Percentiles rank a stretch among this genome's conserved stretches.
Conservation (phyloP, 2,888 invertebrate species). For the Aporophyla lueneburgensis region DNA sequence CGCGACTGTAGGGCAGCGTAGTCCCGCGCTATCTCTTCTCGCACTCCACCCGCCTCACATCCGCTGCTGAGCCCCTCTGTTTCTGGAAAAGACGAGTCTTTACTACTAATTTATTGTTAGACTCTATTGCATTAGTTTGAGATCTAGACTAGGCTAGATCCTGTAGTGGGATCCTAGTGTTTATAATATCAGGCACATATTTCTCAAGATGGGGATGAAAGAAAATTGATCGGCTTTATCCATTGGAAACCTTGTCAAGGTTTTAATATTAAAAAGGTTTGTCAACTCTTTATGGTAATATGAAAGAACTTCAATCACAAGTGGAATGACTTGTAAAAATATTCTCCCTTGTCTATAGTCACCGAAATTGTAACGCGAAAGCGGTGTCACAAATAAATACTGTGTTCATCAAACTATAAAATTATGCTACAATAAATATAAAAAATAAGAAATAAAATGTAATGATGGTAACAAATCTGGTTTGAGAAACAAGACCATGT, state of each 20-base stretch:
- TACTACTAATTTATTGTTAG: not conserved
- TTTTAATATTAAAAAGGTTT: not conserved
- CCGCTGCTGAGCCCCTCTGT: slow-evolving; percentile 88
- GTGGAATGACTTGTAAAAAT: not conserved
- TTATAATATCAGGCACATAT: not conserved
- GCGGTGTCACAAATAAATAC: slow-evolving; percentile 2
- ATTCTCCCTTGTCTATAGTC: slow-evolving; percentile 7
- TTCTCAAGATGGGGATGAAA: not conserved
- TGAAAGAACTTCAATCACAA: not conserved
- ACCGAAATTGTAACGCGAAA: slow-evolving; percentile 1
- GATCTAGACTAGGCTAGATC: not conserved
- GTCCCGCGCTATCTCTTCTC: slow-evolving; percentile 93
- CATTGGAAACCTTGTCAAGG: not conserved
- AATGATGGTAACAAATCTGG: slow-evolving; percentile 2
- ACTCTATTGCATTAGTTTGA: not conserved
- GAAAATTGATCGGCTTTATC: not conserved
- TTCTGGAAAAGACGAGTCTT: slow-evolving; percentile 73
- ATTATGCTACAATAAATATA: not conserved
- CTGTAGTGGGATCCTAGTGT: not conserved
- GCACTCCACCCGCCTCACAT: slow-evolving; percentile 83
- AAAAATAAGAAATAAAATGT: slow-evolving; percentile 1
- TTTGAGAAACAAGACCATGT: slow-evolving; percentile 35
- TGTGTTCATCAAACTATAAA: slow-evolving; percentile 4
- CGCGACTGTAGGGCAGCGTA: slow-evolving; percentile 94
- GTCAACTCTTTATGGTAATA: not conserved